Evolutionary conservation across 2,797 vertebrate species (phyloP), one percentile per base, ranked within the genome.

Genomic region (Silurus aristotelis): DNA sequence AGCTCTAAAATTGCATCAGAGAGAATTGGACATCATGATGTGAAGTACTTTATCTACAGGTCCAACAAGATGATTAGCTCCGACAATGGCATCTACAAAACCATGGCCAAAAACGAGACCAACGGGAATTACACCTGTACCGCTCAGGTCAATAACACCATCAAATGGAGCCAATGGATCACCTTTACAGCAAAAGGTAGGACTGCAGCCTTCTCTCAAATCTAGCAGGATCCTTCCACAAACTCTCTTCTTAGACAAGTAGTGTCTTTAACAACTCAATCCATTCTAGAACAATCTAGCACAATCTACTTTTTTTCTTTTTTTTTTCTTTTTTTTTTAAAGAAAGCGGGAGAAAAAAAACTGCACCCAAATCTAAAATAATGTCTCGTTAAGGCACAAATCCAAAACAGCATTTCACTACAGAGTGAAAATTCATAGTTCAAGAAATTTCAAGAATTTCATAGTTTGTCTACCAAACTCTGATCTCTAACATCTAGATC

Each of bases 141-240:
- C 0, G 94, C 92, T 85, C 2, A 27, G 68, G 94, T 92, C 70
- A 92, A 84, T 19, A 85, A 73, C 46, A 93, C 95, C 43, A 9
- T 0, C 70, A 96, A 96, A 78, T 5, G 6, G 46, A 96, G 95
- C 56, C 4, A 38, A 1, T 43, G 14, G 1, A 55, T 92, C 43
- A 81, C 75, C 2, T 84, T 95, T 15, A 87, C 19, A 22, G 93
- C 94, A 1, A 95, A 94, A 94, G 92, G 95, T 96, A 79, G 81
- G 25, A 89, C 1, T 52, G 17, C 60, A 4, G 20, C 22, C 52
- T 66, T n/a, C 31, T 55, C 13, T 25, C 13, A 14, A 27, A 75
- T 55, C 70, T 72, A n/a, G 71, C 19, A 52, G 52, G 12, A 13
- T 55, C n/a, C 52, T 15, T 7, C 5, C 48, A 22, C 46, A 46